Percentiles rank a stretch among this genome's conserved stretches.
Conservation (phyloP, 2,888 invertebrate genomes). For the Trachelus stipa region DNA sequence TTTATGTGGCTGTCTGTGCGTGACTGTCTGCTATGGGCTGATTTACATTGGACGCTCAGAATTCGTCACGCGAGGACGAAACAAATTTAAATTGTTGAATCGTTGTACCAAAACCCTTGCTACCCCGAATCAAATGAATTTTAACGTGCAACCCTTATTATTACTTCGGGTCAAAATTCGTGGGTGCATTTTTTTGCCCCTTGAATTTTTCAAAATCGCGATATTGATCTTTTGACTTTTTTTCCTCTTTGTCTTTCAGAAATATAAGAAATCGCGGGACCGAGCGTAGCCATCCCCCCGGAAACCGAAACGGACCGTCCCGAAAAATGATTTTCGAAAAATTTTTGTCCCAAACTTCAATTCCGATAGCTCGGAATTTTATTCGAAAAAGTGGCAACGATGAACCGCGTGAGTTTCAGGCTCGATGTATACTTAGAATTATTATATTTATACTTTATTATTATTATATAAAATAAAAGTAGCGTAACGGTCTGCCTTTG, state of each 20-base stretch:
- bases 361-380: no score
- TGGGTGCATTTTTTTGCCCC: neutral
- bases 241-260: neutral
- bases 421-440: neutral
- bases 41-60: neutral
- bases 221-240: neutral
- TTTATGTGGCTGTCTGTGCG: neutral
- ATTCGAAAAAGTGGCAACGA: neutral
- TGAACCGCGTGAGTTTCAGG: neutral
- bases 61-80: neutral
- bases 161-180: neutral
- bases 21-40: neutral
- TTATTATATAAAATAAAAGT: neutral
- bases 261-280: neutral
- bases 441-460: neutral
- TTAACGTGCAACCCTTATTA: neutral
- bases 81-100: no score
- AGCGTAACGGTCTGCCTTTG: neutral
- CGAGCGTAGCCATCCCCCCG: constrained; percentile 4
- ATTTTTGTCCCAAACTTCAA: no score
- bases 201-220: neutral
- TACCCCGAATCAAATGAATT: neutral
- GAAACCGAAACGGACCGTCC: constrained; percentile 1
- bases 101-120: no score
- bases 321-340: neutral